Evolutionary conservation across 1,140 invertebrate species (phyloP), one percentile per base, ranked within the genome.

Genomic region (Riptortus pedestris): DNA sequence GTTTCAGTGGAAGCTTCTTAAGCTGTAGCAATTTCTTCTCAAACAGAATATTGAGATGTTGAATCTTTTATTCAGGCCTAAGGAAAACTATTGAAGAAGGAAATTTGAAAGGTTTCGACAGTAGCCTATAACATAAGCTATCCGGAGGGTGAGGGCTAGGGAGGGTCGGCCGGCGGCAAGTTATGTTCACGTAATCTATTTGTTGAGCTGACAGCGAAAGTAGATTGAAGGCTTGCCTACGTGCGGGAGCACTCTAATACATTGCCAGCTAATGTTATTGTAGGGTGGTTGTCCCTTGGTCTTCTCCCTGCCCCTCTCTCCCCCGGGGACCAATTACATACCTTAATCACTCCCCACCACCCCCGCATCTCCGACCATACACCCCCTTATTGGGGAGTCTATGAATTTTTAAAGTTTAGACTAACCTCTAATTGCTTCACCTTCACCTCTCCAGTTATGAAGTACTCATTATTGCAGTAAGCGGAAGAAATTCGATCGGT

Each of bases 81-180:
- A n/a, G n/a, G n/a, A n/a, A n/a, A n/a, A n/a, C n/a, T n/a, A n/a
- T n/a, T n/a, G n/a, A n/a, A 38, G 31, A 55, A 55, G 51, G 51
- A 55, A 55, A 55, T 55, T 55, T 55, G 51, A 55, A 55, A 55
- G 51, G 51, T 55, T 55, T 55, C 51, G 51, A 24, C 24, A 55
- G 76, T 74, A 74, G 72, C 70, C 71, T 72, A 75, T 73, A 71
- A 72, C 74, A 73, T 74, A 51, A 18, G 16, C 16, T 9, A 18
- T 51, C 4, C 16, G 47, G 16, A 5, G 7, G 47, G 22, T 14
- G 58, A 16, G 58, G 14, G 27, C 11, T n/a, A n/a, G 18, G 26
- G 58, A 51, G 22, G 58, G 58, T 5, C 31, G 31, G 5, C 31
- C n/a, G n/a, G n/a, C n/a, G n/a, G n/a, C 18, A 29, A 63, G 62